Conservation (phyloP, 2,888 invertebrate species). For the Limenitis camilla region DNA sequence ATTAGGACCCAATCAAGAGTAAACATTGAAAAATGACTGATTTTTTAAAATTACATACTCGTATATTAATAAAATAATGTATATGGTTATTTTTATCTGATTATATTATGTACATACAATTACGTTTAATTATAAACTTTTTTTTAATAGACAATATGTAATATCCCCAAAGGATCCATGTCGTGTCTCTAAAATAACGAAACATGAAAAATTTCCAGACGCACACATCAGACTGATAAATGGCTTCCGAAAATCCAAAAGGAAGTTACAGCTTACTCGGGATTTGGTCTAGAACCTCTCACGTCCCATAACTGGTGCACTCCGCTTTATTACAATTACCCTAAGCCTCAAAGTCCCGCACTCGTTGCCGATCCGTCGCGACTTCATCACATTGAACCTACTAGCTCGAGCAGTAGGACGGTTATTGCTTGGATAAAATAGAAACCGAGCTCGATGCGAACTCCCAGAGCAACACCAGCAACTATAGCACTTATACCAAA, state of each 20-base stretch:
- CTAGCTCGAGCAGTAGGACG: conserved; percentile 65
- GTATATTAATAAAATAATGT: no score
- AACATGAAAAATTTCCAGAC: conserved; percentile 76
- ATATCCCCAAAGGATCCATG: conserved; percentile 29
- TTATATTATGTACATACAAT: not conserved
- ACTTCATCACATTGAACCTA: conserved; percentile 73
- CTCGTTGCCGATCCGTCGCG: conserved; percentile 54
- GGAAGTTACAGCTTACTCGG: conserved; percentile 76
- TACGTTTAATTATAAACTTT: not conserved
- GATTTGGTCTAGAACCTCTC: conserved; percentile 76
- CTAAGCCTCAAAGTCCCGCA: conserved; percentile 75
- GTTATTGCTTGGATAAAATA: conserved; percentile 72
- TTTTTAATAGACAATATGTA: not conserved
- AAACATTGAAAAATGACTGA: no score
- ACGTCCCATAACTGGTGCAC: conserved; percentile 75
- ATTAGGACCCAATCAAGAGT: no score
- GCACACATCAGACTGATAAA: conserved; percentile 75
- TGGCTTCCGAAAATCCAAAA: conserved; percentile 77
- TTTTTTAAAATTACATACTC: no score
- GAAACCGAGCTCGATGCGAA: conserved; percentile 62
- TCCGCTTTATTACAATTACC: conserved; percentile 76
- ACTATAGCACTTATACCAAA: conserved; percentile 56
- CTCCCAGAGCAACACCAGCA: conserved; percentile 46
- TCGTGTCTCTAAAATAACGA: conserved; percentile 70
- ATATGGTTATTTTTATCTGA: no score